Evolutionary conservation across 23 tunicate species (phyloP), one percentile per base, ranked within the genome.

Genomic region (Aplidium turbinatum): DNA sequence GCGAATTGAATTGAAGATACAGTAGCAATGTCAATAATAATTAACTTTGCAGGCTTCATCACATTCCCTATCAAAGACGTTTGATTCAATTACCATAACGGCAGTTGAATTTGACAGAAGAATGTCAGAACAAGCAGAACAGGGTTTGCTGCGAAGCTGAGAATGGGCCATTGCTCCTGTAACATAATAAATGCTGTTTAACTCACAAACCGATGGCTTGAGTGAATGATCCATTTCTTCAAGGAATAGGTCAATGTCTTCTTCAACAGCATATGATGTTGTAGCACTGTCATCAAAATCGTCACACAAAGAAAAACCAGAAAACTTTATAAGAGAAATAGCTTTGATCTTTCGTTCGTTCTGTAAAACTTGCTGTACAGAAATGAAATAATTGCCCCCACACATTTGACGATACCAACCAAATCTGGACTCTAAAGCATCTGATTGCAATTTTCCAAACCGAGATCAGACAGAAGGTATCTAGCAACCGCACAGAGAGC

Each of bases 261-360:
- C 72, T 18, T 4, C 48, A 65, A 38, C 36, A 35, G 7, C 72
- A 65, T 13, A 36, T 13, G 72, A 30, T 11, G 28, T 5, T 35
- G 72, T 4, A 18, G 72, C 5, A 38, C 50, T 65, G 50, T 65
- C 27, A 38, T 65, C 27, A 38, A 11, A 65, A 65, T 65, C 72
- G 38, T 65, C 50, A 30, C 50, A 36, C 13, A 65, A 26, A 6
- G 28, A 65, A 65, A 65, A 65, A 19, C 72, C 28, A 3, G 50
- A 65, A 36, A 65, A 65, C 72, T 65, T 65, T 16, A 65, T 65
- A 18, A 65, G 48, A 18, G 23, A 65, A 65, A 65, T 65, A 7
- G 72, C 50, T 65, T 65, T 65, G 72, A 65, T 65, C 24, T 65
- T 65, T 65, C 6, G 72, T 36, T 65, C 50, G 38, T 65, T 65